Conservation (phyloP, 2,797 vertebrate species). For the Bucorvus abyssinicus region DNA sequence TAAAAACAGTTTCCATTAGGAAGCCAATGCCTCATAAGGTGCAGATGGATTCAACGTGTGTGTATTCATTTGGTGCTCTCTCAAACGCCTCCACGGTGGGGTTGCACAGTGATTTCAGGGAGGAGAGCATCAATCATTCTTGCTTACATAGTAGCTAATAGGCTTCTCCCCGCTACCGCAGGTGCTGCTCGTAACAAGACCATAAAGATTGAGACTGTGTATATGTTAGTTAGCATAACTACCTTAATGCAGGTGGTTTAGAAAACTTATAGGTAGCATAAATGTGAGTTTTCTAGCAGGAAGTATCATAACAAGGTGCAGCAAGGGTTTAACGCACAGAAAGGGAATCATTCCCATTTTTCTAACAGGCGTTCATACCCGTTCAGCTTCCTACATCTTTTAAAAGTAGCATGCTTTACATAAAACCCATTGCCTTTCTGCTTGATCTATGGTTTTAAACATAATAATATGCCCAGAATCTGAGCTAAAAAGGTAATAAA, state of each 20-base stretch:
- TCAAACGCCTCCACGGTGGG: neutral
- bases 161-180: neutral
- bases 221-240: neutral
- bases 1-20: neutral
- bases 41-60: neutral
- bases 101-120: neutral
- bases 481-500: conserved; percentile 67
- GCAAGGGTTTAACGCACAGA: conserved; percentile 46
- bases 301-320: conserved; percentile 48
- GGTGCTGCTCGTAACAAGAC: neutral
- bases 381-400: conserved; percentile 65
- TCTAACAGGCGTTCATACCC: conserved; percentile 56
- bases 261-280: conserved; percentile 43
- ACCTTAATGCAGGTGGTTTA: conserved; percentile 1
- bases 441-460: conserved; percentile 68
- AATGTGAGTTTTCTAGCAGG: conserved; percentile 11
- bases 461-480: conserved; percentile 60
- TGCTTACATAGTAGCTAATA: neutral
- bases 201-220: neutral
- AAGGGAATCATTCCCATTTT: conserved; percentile 55
- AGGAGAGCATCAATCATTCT: neutral
- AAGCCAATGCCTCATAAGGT: neutral
- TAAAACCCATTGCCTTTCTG: conserved; percentile 63
- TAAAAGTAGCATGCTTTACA: conserved; percentile 56
- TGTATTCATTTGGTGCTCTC: neutral